Percentiles rank a stretch among this genome's conserved stretches.
Conservation (phyloP, 2,888 invertebrate species). For the Acleris emargana region DNA sequence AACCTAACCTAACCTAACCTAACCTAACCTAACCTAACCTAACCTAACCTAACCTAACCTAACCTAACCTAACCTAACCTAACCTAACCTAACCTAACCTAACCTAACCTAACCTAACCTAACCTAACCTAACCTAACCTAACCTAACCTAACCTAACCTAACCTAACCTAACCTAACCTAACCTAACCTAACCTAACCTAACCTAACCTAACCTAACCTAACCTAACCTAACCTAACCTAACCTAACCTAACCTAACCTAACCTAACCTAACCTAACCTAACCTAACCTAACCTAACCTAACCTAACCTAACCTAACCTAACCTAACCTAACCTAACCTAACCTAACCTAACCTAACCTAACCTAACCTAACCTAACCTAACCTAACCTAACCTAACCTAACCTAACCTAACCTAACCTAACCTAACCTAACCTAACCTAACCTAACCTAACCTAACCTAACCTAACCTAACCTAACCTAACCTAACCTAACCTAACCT, state of each 20-base stretch:
- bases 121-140: constrained; percentile 17
- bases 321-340: constrained; percentile 17
- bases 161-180: constrained; percentile 17
- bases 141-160: constrained; percentile 9
- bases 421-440: constrained; percentile 17
- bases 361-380: constrained; percentile 17
- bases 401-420: constrained; percentile 17
- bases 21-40: constrained; percentile 28
- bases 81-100: constrained; percentile 17
- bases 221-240: constrained; percentile 17
- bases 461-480: constrained; percentile 17
- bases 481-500: constrained; percentile 17
- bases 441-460: constrained; percentile 16
- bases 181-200: constrained; percentile 17
- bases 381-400: constrained; percentile 17
- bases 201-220: constrained; percentile 17
- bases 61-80: constrained; percentile 25
- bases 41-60: constrained; percentile 28
- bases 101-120: constrained; percentile 17
- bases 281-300: constrained; percentile 17
- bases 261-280: constrained; percentile 17
- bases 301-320: constrained; percentile 17
- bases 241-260: constrained; percentile 17
- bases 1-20: constrained; percentile 27
- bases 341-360: constrained; percentile 17